Evolutionary conservation across 2,888 invertebrate species (phyloP), one percentile per base, ranked within the genome.

Genomic region (Harpagoxenus sublaevis): DNA sequence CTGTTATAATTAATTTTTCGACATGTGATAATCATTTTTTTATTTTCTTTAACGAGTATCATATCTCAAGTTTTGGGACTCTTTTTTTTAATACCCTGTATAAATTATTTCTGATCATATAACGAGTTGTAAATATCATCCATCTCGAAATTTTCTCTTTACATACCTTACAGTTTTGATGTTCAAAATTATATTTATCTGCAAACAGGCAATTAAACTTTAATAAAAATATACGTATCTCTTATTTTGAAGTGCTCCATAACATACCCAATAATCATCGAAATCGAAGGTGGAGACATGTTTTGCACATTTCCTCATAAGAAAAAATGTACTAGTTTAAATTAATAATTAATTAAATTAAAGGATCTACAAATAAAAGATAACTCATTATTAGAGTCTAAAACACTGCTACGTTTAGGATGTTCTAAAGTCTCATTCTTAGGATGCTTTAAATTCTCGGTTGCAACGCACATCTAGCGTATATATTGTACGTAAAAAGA

Each of bases 71-170:
- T 39, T 63, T 63, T 39, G 5, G 10, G 10, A 63, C 10, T 35
- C 60, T 39, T 4, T 35, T 35, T 62, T 39, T 35, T 5, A 63
- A 63, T 39, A n/a, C 39, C n/a, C n/a, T 12, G 39, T 63, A 63
- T 42, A 65, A 65, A 65, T 42, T 12, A 42, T 42, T 65, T 65
- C 23, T n/a, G n/a, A 39, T 42, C 6, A 65, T 42, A 63, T n/a
- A 35, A n/a, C 39, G n/a, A 39, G 10, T 23, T 23, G 42, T 12
- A n/a, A 63, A 39, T 63, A 63, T 1, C 23, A 23, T 65, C n/a
- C 39, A 12, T 42, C 23, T 65, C 12, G 23, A 23, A 23, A 65
- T 42, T 23, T 15, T 42, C 10, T n/a, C 10, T n/a, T 65, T 65
- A 42, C 15, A 65, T 12, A 39, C 2, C 63, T 63, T 23, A 42